Evolutionary conservation across 2,888 invertebrate genomes (phyloP), one percentile per base, ranked within the genome.

Genomic region (Campoplex capitator): DNA sequence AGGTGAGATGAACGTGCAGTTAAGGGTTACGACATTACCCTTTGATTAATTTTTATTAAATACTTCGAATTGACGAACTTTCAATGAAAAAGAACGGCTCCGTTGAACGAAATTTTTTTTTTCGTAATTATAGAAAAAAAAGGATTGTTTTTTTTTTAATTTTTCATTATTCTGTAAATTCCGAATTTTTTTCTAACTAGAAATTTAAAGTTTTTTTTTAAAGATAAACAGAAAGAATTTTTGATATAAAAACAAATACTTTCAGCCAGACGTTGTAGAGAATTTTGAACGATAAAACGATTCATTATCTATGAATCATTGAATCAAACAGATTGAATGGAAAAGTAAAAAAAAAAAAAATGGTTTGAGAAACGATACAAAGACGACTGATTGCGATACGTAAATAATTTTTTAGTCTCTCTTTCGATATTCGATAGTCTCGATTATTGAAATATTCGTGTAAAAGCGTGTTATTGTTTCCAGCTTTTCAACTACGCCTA

Each of bases 401-500:
- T 18, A 18, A 62, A 51, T 38, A 80, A 42, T 38, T 4, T 28
- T 42, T 28, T 51, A 32, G 6, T 56, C 38, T n/a, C 48, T 54
- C 65, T 73, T 56, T 70, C 68, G 51, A 74, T 79, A n/a, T 42
- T 48, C 56, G 42, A 54, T 70, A 45, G 79, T 71, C 48, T 23
- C 28, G 16, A 28, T 32, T 35, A 38, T 65, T 45, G 51, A 54
- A 73, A 32, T 23, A 58, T 35, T 11, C 2, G 28, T 56, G 16
- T 38, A 84, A 45, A 85, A 81, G 71, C 73, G 67, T 77, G 45
- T 77, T 32, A 32, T 62, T 73, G 42, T 68, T 67, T 58, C 3
- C 38, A 71, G 51, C 56, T 79, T 71, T 80, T 32, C 35, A 68
- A 79, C 76, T 81, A 85, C 76, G 51, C 71, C 76, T 76, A 71